Percentiles rank a stretch among this genome's conserved stretches.
These are phyloP conservation scores for Taenioides sp. DNA, from an alignment of 2,797 vertebrate species.

Conservation along the genomic window DNA sequence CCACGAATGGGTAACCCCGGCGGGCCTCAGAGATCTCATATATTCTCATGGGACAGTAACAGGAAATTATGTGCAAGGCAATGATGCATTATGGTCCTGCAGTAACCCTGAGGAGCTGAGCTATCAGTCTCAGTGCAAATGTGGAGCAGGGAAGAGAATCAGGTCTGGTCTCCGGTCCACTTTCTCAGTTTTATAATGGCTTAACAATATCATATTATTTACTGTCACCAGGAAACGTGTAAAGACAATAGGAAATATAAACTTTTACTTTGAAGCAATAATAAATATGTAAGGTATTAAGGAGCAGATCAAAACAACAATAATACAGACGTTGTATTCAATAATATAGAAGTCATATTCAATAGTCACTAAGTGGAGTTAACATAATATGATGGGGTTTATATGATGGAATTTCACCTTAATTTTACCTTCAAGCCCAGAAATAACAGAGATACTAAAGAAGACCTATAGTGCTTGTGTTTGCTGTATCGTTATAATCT, in stretches of 20 bases:
- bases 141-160: background rate
- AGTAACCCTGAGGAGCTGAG: slow-evolving; percentile 8
- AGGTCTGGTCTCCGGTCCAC: background rate
- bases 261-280: background rate
- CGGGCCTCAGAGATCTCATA: slow-evolving; percentile 44
- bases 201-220: background rate
- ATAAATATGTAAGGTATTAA: too few species aligned
- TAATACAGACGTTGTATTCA: too few species aligned
- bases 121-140: slow-evolving; percentile 32
- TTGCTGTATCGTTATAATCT: too few species aligned
- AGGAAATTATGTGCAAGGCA: slow-evolving; percentile 31
- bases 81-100: slow-evolving; percentile 32
- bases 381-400: too few species aligned
- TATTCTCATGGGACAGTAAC: slow-evolving; percentile 42
- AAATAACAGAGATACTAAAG: too few species aligned
- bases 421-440: too few species aligned
- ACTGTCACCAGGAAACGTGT: background rate
- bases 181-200: background rate
- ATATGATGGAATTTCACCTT: too few species aligned
- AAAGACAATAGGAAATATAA: background rate
- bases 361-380: too few species aligned
- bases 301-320: too few species aligned
- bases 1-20: slow-evolving; percentile 43
- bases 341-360: too few species aligned
- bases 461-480: too few species aligned